phyloP scores from a whole-genome alignment of 2,113 vertebrate genomes.

The Oreochromis niloticus region DNA sequence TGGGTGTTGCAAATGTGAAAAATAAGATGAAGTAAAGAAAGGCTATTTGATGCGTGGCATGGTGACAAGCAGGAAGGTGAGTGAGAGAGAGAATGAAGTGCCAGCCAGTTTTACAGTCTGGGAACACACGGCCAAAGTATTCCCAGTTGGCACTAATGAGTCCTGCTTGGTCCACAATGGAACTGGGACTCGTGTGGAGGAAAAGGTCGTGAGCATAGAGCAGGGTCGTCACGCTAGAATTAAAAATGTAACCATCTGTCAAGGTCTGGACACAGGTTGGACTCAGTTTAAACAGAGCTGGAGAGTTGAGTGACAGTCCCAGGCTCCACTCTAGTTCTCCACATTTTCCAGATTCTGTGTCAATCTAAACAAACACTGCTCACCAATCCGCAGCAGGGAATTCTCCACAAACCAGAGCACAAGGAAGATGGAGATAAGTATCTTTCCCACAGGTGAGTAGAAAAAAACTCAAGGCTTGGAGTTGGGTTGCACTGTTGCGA shows the following conservation, averaged over 20 bases:
- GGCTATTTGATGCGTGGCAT: not conserved
- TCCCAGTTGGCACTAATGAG: not conserved
- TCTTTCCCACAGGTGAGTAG: not conserved
- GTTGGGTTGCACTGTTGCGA: not conserved
- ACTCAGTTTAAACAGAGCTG: not conserved
- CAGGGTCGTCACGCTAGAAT: not conserved
- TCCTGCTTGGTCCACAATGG: not conserved
- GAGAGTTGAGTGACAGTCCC: not conserved
- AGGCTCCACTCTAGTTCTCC: not conserved
- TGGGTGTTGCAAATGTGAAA: not conserved
- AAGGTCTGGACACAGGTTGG: not conserved
- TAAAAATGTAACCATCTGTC: not conserved
- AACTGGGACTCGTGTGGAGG: fast-evolving
- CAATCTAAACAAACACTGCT: not conserved
- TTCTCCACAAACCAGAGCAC: not conserved
- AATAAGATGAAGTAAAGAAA: not conserved
- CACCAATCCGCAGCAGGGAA: not conserved
- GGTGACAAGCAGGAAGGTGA: not conserved
- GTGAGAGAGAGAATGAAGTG: not conserved
- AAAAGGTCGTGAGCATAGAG: not conserved
- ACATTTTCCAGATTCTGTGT: not conserved
- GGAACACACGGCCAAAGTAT: not conserved
- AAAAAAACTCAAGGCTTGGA: not conserved
- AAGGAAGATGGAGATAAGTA: not conserved
- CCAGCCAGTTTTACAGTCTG: not conserved